Evolutionary conservation across 2,797 vertebrate genomes (phyloP).

Genomic region (Percopsis omiscomaycus): DNA sequence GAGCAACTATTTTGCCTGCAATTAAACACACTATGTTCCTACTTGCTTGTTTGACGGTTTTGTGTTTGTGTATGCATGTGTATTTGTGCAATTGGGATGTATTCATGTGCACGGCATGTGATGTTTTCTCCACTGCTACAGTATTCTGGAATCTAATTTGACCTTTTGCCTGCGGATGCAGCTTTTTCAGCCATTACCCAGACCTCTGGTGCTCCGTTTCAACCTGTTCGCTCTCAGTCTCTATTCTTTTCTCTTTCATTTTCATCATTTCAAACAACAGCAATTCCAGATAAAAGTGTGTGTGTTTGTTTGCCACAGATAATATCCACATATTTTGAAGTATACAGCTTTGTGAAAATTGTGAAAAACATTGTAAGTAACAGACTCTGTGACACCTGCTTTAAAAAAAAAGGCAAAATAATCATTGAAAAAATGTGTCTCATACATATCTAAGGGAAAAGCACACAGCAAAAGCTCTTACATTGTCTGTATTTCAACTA

Average conservation of each 20-base stretch:
- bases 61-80: background rate
- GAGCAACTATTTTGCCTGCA: background rate
- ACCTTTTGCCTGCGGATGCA: conserved; percentile 14
- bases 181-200: conserved; percentile 30
- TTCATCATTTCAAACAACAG: no score
- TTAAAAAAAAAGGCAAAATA: no score
- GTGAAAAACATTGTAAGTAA: no score
- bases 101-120: no score
- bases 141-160: conserved; percentile 12
- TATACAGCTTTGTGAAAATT: no score
- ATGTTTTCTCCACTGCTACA: conserved; percentile 3
- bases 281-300: no score
- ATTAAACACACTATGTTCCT: background rate
- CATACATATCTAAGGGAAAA: background rate
- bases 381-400: no score
- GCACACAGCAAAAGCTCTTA: conserved; percentile 8
- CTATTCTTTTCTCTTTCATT: no score
- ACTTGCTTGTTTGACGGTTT: background rate
- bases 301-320: no score
- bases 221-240: background rate
- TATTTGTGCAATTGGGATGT: background rate
- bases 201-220: conserved; percentile 19
- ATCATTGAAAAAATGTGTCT: no score
- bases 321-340: no score
- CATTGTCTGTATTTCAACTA: background rate